Evolutionary conservation across 2,888 invertebrate species (phyloP).

Genomic region (Microdon myrmicae): DNA sequence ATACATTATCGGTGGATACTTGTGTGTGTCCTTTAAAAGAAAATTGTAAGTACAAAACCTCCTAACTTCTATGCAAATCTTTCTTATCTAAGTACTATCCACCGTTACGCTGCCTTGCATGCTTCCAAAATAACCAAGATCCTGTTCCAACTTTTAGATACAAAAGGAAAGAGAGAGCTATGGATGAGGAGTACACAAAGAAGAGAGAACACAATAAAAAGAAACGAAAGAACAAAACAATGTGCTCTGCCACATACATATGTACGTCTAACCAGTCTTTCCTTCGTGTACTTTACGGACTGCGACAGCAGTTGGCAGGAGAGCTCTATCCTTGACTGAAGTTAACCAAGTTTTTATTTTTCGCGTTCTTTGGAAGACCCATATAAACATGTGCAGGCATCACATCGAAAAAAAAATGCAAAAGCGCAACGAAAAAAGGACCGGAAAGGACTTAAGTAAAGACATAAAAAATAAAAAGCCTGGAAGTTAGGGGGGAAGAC

Average conservation of each 20-base stretch:
- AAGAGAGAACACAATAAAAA: slow-evolving; percentile 13
- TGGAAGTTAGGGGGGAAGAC: too few relatives aligned
- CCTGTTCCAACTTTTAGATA: slow-evolving; percentile 23
- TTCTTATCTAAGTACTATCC: slow-evolving; percentile 44
- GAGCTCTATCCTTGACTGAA: slow-evolving; percentile 47
- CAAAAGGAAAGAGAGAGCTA: slow-evolving; percentile 6
- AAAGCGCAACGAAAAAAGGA: too few relatives aligned
- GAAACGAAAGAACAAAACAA: slow-evolving; percentile 15
- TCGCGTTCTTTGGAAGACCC: slow-evolving; percentile 21
- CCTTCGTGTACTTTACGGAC: slow-evolving; percentile 21
- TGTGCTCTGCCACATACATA: slow-evolving; percentile 15
- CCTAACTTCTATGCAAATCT: slow-evolving; percentile 45
- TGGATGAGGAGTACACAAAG: too few relatives aligned
- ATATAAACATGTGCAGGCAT: slow-evolving; percentile 38
- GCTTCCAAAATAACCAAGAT: slow-evolving; percentile 28
- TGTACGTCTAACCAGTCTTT: slow-evolving; percentile 42
- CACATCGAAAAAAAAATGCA: slow-evolving; percentile 3
- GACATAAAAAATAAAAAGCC: slow-evolving; percentile 2
- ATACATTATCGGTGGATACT: slow-evolving; percentile 14
- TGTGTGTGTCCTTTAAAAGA: slow-evolving; percentile 12
- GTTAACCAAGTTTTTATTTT: slow-evolving; percentile 37
- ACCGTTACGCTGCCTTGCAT: slow-evolving; percentile 18
- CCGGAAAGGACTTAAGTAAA: too few relatives aligned
- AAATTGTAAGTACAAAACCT: slow-evolving; percentile 28
- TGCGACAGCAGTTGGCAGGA: slow-evolving; percentile 42